Percentiles rank a stretch among this genome's conserved stretches.
Conservation (phyloP, 2,113 vertebrate genomes). For the Gymnarchus niloticus region DNA sequence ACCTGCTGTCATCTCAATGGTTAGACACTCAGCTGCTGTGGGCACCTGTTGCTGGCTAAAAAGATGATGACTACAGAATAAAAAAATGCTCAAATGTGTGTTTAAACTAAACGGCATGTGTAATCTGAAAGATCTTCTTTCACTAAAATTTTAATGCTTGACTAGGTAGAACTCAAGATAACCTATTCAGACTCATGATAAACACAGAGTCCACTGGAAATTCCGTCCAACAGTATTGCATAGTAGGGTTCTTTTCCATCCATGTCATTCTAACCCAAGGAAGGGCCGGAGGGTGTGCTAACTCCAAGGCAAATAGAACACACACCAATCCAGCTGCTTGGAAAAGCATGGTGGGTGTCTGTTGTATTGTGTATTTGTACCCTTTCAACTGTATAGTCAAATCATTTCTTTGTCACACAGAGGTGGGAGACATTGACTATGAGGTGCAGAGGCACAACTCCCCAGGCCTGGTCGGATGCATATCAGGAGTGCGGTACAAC, state of each 20-base stretch:
- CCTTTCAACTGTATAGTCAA: neutral
- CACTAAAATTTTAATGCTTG: neutral
- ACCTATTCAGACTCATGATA: neutral
- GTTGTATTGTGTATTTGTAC: neutral
- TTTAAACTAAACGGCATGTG: neutral
- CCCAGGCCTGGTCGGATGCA: constrained; percentile 86
- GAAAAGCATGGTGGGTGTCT: neutral
- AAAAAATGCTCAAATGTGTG: neutral
- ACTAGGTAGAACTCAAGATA: neutral
- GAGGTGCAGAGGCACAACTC: constrained; percentile 89
- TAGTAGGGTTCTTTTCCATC: neutral
- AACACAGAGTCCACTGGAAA: neutral
- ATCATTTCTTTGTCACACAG: constrained; percentile 43
- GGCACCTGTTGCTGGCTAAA: neutral
- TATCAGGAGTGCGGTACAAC: constrained; percentile 92
- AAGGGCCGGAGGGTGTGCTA: too few species aligned
- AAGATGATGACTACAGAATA: neutral
- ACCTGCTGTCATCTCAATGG: neutral
- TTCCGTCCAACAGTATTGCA: neutral
- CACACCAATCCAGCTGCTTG: neutral
- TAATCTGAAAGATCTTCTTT: neutral
- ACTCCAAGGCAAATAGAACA: neutral
- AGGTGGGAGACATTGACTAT: constrained; percentile 85
- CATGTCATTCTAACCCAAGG: neutral
- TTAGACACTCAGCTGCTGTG: neutral